Conservation (phyloP, 64 coral and sea anemone species). For the Hydrozoanthus tunicans region DNA sequence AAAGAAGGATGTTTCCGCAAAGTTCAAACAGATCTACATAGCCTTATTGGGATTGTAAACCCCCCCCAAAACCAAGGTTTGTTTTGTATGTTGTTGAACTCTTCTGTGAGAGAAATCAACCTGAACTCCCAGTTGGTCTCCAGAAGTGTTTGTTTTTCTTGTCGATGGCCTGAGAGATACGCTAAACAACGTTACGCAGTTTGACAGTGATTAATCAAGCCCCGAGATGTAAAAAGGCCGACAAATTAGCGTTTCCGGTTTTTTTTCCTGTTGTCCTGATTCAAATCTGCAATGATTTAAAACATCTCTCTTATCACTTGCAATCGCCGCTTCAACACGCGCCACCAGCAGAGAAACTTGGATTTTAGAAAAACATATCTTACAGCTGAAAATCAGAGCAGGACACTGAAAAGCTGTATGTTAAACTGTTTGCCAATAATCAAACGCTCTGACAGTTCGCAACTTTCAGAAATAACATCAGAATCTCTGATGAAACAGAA, state of each 20-base stretch:
- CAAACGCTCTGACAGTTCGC: background rate
- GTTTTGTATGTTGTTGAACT: background rate
- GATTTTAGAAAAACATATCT: background rate
- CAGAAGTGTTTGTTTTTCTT: background rate
- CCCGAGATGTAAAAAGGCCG: conserved; percentile 14
- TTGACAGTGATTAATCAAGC: background rate
- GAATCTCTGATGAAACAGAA: too few species aligned
- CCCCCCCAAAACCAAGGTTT: background rate
- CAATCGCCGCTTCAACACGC: background rate
- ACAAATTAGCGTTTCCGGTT: conserved; percentile 31
- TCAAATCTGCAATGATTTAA: background rate
- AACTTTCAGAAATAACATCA: too few species aligned
- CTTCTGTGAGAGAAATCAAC: background rate
- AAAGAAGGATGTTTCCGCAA: background rate
- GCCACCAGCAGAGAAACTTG: conserved; percentile 26
- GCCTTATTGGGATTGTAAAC: too few species aligned
- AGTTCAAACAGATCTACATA: too few species aligned
- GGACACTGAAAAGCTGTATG: too few species aligned
- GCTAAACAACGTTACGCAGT: background rate
- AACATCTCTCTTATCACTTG: background rate
- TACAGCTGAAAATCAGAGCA: background rate
- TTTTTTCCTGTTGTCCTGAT: conserved; percentile 19
- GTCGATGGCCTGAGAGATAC: background rate
- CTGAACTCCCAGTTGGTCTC: background rate
- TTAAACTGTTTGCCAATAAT: background rate